A percentile compares a stretch with the other conserved stretches of the same genome.
These are phyloP conservation scores for Pantala flavescens DNA, from an alignment of 1,140 invertebrate species.

Conservation along the genomic window DNA sequence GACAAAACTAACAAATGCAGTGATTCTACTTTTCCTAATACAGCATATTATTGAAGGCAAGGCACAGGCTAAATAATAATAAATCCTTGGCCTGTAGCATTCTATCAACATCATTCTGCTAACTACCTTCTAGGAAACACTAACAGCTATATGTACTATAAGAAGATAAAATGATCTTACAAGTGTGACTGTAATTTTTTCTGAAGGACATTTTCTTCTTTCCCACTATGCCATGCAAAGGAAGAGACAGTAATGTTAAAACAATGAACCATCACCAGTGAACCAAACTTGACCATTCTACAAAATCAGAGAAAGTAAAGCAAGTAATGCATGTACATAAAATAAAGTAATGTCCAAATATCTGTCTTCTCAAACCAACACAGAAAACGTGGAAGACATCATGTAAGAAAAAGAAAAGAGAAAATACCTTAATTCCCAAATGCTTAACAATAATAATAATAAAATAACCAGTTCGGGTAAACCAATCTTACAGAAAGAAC, in stretches of 20 bases:
- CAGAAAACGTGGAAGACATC: too few relatives aligned
- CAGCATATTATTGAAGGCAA: too few relatives aligned
- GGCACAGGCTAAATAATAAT: too few relatives aligned
- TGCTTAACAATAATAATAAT: not conserved
- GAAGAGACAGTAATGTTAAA: constrained; percentile 37
- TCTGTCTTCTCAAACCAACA: too few relatives aligned
- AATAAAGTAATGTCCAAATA: constrained; percentile 19
- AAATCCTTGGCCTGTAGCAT: too few relatives aligned
- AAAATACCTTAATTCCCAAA: not conserved
- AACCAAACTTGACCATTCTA: constrained; percentile 3
- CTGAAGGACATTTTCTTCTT: constrained; percentile 57
- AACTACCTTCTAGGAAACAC: not conserved
- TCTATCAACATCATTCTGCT: too few relatives aligned
- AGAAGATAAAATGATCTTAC: constrained; percentile 40
- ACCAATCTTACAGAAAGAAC: too few relatives aligned
- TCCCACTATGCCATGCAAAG: constrained; percentile 57
- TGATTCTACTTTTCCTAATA: too few relatives aligned
- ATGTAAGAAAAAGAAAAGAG: not conserved
- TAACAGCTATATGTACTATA: constrained; percentile 12
- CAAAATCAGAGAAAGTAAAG: constrained; percentile 31
- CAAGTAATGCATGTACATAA: constrained; percentile 40
- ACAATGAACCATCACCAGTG: constrained; percentile 18
- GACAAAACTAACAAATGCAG: too few relatives aligned
- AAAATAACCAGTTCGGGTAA: too few relatives aligned
- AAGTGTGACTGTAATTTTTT: constrained; percentile 56